These are phyloP conservation scores for Apodemus agrarius DNA, from an alignment of 2,797 vertebrate species.

Conservation along the genomic window DNA sequence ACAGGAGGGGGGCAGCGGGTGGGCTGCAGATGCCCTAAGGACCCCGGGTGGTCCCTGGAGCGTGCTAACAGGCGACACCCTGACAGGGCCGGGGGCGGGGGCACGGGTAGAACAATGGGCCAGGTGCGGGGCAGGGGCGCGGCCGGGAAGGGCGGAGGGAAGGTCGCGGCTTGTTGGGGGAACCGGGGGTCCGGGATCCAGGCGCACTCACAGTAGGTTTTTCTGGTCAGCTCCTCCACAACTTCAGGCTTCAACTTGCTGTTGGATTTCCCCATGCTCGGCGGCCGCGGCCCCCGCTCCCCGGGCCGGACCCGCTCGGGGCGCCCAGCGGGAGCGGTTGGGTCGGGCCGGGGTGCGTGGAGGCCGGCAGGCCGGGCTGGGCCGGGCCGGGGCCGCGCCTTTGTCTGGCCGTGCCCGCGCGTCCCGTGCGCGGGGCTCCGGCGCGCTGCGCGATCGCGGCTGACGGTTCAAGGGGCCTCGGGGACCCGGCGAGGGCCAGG, in stretches of 20 bases:
- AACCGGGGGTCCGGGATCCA: background rate
- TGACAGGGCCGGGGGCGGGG: background rate
- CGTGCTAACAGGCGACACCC: background rate
- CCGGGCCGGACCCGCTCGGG: slow-evolving; percentile 71
- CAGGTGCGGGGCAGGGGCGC: slow-evolving; percentile 53
- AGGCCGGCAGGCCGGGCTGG: slow-evolving; percentile 52
- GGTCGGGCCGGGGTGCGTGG: slow-evolving; percentile 59
- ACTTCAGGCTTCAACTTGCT: slow-evolving; percentile 98
- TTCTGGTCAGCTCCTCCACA: slow-evolving; percentile 97
- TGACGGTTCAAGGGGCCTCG: background rate
- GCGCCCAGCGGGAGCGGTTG: slow-evolving; percentile 65
- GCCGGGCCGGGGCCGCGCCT: slow-evolving; percentile 58
- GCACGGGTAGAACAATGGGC: slow-evolving; percentile 74
- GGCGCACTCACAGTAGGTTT: slow-evolving; percentile 96
- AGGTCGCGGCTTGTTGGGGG: background rate
- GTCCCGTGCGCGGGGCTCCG: background rate
- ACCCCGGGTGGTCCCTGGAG: background rate
- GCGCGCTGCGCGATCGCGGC: background rate
- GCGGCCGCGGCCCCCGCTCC: slow-evolving; percentile 70
- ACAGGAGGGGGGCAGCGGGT: background rate
- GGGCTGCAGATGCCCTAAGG: background rate
- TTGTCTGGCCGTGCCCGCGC: slow-evolving; percentile 66
- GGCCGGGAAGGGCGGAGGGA: background rate
- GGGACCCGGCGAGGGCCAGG: slow-evolving; percentile 50
- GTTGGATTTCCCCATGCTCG: slow-evolving; percentile 97